Base-by-base conservation (phyloP, 2,797 vertebrate species). In the Salmo trutta region DNA sequence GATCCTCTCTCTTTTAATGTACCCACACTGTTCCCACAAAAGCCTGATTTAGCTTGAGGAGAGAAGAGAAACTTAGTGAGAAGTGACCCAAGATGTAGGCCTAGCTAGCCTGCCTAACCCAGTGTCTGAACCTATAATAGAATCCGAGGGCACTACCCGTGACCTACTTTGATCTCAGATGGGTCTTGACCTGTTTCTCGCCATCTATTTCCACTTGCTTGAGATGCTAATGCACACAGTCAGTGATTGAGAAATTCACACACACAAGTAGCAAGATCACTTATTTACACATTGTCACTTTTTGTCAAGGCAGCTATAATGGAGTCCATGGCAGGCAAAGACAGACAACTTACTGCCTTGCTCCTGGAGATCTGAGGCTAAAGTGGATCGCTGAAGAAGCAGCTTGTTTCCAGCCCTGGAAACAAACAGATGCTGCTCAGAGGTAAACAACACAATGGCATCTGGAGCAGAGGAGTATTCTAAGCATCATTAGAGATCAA, bases 401-500 rank as follows among this genome's bases (percentile, higher is more conserved):
- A 24, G 64, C 64, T 51, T 65, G 72, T 83, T 82, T 76, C 74
- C 36, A 79, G 81, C 76, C 78, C 68, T 70, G 74, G 83, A 90
- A 90, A 79, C 78, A 79, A 86, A 83, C 90, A 93, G 87, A 90
- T 91, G 89, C 85, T 85, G 78, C 83, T 83, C 84, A 82, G 71
- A 77, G 75, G 86, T 86, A 82, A 85, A 82, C 81, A 87, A 77
- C 75, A 83, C 80, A 47, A 31, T 54, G 77, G 87, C 88, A 92
- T 91, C 90, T 93, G 91, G 90, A 87, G 78, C 80, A 79, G 75
- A 77, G 64, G 74, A 85, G 86, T 84, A 88, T 86, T 84, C 81
- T 76, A 75, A 47, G 86, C 82, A 84, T 90, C 90, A 91, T 91
- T 89, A 87, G 80, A 88, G 88, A 89, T 89, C 90, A 90, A 74